phyloP scores from a whole-genome alignment of 2,797 vertebrate species.

The Amniataba percoides region DNA sequence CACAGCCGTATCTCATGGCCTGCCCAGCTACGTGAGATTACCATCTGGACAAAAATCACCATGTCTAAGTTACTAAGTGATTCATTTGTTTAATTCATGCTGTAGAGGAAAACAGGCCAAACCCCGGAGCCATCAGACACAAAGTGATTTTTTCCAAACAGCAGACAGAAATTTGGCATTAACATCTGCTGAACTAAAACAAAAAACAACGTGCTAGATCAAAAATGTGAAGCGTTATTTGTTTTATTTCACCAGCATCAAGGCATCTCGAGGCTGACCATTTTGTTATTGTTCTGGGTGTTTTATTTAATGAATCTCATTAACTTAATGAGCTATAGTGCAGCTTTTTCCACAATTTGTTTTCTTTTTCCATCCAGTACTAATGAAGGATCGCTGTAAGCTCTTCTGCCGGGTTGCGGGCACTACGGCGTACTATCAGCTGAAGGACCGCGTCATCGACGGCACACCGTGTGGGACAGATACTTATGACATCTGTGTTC shows the following conservation, averaged over 20 bases:
- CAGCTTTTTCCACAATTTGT: constrained; percentile 24
- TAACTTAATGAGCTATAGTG: neutral
- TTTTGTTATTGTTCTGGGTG: constrained; percentile 5
- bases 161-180: constrained; percentile 27
- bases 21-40: constrained; percentile 57
- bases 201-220: constrained; percentile 30
- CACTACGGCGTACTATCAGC: constrained; percentile 94
- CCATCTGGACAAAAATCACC: constrained; percentile 65
- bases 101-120: constrained; percentile 64
- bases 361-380: constrained; percentile 84
- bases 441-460: constrained; percentile 94
- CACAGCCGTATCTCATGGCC: constrained; percentile 42
- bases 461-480: constrained; percentile 95
- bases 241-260: constrained; percentile 18
- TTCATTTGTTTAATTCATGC: constrained; percentile 69
- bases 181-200: constrained; percentile 25
- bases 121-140: constrained; percentile 52
- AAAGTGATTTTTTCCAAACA: constrained; percentile 45
- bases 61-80: constrained; percentile 66
- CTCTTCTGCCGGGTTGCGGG: constrained; percentile 96
- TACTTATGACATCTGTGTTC: constrained; percentile 96
- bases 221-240: constrained; percentile 18
- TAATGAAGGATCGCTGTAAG: constrained; percentile 98
- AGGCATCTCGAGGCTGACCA: neutral
- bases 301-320: constrained; percentile 15